Percentiles rank a stretch among this genome's conserved stretches.
Evolutionary conservation across 2,888 invertebrate species (phyloP).

Genomic region (Lycaena phlaeas): DNA sequence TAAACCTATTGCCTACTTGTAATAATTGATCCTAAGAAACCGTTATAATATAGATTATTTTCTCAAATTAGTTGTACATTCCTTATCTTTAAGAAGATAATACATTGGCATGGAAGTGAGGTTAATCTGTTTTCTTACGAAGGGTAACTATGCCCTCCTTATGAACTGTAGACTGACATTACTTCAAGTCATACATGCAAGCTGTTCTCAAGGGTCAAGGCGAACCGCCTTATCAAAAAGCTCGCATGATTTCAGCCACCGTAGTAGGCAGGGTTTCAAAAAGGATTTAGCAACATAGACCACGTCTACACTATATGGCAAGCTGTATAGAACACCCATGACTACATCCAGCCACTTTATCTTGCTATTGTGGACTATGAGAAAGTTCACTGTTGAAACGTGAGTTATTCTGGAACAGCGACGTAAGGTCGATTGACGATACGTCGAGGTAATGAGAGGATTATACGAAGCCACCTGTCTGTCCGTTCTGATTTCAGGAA

Average conservation of each 20-base stretch:
- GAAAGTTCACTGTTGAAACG: background rate
- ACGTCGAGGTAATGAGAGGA: background rate
- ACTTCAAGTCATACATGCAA: background rate
- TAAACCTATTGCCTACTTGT: no score
- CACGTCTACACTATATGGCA: background rate
- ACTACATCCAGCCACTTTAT: background rate
- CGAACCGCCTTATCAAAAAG: background rate
- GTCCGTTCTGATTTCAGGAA: background rate
- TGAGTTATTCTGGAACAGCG: background rate
- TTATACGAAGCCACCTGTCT: background rate
- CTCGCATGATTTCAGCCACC: background rate
- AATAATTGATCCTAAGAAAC: no score
- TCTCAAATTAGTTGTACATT: no score
- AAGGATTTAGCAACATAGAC: background rate
- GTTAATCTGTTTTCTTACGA: background rate
- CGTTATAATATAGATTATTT: no score
- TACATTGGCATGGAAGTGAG: no score
- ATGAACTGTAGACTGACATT: background rate
- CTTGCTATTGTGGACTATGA: background rate
- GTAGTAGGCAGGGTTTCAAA: background rate
- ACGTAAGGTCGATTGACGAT: background rate
- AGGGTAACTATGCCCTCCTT: background rate
- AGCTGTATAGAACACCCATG: background rate
- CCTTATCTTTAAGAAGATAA: no score
- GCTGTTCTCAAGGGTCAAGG: background rate